These are phyloP conservation scores for Galagoides demidoff DNA, from an alignment of 2,797 vertebrate species.

Conservation along the genomic window DNA sequence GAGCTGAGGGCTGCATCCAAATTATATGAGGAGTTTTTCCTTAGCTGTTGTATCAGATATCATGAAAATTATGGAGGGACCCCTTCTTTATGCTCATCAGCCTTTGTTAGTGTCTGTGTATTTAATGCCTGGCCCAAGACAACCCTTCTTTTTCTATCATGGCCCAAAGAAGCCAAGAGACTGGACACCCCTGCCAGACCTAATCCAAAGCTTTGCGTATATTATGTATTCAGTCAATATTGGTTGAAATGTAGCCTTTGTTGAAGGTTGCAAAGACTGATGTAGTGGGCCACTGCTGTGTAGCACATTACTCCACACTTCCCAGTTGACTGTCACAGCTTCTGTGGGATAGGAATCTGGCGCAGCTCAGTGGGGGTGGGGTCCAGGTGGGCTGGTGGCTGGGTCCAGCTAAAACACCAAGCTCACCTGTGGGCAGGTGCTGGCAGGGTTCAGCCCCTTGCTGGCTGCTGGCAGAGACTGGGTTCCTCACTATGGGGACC, in stretches of 20 bases:
- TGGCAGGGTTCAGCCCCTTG: rapidly evolving
- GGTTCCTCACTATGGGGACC: rapidly evolving
- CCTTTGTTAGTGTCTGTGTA: too few species aligned
- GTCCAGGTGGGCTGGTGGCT: background rate
- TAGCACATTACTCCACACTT: background rate
- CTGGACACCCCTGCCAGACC: background rate
- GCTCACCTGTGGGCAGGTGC: background rate
- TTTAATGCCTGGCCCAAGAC: too few species aligned
- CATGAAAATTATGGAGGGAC: too few species aligned
- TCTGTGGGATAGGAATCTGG: background rate
- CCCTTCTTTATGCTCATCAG: too few species aligned
- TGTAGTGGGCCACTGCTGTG: background rate
- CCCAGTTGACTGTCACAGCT: background rate
- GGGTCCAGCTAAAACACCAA: background rate
- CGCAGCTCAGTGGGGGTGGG: background rate
- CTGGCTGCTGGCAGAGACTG: background rate
- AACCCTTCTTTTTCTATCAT: too few species aligned
- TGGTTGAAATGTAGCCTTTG: background rate
- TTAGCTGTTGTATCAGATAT: too few species aligned
- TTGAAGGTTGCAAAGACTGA: background rate
- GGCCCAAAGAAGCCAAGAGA: too few species aligned
- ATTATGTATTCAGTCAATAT: background rate
- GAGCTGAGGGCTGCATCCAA: too few species aligned
- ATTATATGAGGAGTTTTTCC: too few species aligned
- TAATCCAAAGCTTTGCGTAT: too few species aligned